Conservation (phyloP, 2,888 invertebrate species). For the Drosophila ustulata region DNA sequence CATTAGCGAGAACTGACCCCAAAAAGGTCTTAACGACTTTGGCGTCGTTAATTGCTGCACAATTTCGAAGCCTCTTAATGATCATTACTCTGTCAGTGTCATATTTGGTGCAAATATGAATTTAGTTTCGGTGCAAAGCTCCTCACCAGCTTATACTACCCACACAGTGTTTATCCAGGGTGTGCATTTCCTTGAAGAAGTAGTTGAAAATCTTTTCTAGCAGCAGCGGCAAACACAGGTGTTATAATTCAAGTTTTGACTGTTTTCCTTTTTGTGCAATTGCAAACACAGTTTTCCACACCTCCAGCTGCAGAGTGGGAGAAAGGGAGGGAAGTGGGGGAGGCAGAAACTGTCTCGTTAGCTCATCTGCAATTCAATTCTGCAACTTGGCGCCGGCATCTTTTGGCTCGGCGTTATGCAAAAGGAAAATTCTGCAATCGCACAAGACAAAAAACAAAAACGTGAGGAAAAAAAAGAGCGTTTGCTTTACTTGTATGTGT, state of each 20-base stretch:
- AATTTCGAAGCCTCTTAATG: conserved; percentile 6
- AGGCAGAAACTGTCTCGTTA: background rate
- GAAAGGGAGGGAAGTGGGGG: background rate
- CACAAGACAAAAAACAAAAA: conserved; percentile 8
- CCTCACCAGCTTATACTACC: background rate
- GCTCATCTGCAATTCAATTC: conserved; percentile 45
- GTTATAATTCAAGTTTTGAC: conserved; percentile 3
- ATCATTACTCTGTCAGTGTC: background rate
- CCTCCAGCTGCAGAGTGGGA: conserved; percentile 1
- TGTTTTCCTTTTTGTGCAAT: conserved; percentile 22
- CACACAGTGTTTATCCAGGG: background rate
- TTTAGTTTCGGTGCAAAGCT: background rate
- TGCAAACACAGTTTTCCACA: conserved; percentile 34
- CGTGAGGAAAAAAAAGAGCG: conserved; percentile 32
- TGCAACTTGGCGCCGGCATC: conserved; percentile 37
- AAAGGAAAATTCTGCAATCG: conserved; percentile 53
- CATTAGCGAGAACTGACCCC: conserved; percentile 25
- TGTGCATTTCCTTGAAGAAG: background rate
- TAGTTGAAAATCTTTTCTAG: background rate
- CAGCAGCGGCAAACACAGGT: background rate
- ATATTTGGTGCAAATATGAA: no score
- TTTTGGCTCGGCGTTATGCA: conserved; percentile 50
- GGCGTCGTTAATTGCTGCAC: conserved; percentile 1
- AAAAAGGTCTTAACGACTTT: conserved; percentile 16
- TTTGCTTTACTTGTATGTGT: background rate